Percentiles rank a stretch among this genome's conserved stretches.
phyloP scores from a whole-genome alignment of 2,888 invertebrate species.

The Strigamia transsilvanica region DNA sequence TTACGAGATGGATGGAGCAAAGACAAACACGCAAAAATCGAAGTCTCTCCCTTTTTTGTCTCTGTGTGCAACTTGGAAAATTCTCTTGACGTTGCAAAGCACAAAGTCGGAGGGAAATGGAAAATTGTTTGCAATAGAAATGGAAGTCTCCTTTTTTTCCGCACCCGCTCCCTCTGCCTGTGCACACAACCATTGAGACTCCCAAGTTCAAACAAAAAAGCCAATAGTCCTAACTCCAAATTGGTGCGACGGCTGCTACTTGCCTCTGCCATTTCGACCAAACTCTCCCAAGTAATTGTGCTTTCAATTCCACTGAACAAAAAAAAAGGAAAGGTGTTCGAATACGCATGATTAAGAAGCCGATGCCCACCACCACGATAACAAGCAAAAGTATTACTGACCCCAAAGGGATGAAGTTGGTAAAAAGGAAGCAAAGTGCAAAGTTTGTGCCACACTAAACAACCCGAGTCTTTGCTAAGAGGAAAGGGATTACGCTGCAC shows the following conservation, averaged over 20 bases:
- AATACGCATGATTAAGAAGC: conserved; percentile 21
- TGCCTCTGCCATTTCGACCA: conserved; percentile 30
- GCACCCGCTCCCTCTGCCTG: not conserved
- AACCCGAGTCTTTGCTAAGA: conserved; percentile 10
- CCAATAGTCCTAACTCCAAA: conserved; percentile 21
- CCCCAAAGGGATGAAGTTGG: not conserved
- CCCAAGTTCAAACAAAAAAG: conserved; percentile 30
- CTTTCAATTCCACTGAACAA: not conserved
- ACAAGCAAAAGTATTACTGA: not conserved
- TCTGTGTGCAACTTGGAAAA: not conserved
- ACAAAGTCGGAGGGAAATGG: conserved; percentile 14
- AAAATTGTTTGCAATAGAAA: conserved; percentile 30
- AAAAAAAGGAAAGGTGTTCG: not conserved
- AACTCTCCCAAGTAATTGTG: conserved; percentile 26
- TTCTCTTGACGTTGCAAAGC: conserved; percentile 30
- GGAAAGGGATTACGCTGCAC: not conserved
- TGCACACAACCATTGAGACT: conserved; percentile 17
- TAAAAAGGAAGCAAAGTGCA: conserved; percentile 21
- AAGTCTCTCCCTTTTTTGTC: not conserved
- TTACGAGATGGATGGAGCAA: not conserved
- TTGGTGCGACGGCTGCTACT: conserved; percentile 30
- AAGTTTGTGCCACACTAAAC: conserved; percentile 20
- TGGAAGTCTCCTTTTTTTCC: not conserved
- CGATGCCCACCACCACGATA: not conserved
- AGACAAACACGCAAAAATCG: conserved; percentile 21